Conservation (phyloP, 2,113 vertebrate species). For the Rhabdomys dilectus region DNA sequence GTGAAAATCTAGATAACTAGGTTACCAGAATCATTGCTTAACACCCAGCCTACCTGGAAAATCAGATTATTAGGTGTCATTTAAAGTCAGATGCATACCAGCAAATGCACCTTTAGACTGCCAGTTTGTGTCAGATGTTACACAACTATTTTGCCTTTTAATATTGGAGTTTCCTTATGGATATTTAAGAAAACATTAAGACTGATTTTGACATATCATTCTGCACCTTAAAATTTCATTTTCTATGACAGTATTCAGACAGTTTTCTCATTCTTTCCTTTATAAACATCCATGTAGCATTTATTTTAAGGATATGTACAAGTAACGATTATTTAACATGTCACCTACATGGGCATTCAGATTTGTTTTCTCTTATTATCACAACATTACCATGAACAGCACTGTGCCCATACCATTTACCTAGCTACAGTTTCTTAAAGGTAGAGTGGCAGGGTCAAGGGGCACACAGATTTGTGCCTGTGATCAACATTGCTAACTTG, state of each 20-base stretch:
- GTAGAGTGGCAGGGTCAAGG: neutral
- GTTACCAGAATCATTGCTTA: constrained; percentile 23
- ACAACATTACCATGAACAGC: neutral
- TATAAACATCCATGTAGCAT: neutral
- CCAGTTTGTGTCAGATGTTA: neutral
- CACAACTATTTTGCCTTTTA: neutral
- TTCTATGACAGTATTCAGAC: neutral
- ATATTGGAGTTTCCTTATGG: neutral
- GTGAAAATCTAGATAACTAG: constrained; percentile 1
- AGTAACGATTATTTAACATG: neutral
- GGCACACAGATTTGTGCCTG: neutral
- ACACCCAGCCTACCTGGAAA: neutral
- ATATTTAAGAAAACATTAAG: constrained; percentile 37
- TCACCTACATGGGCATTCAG: neutral
- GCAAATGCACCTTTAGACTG: neutral
- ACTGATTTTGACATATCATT: neutral
- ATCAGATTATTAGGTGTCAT: constrained; percentile 47
- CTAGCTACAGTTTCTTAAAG: constrained; percentile 4
- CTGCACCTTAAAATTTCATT: constrained; percentile 17
- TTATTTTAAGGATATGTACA: neutral
- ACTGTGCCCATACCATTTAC: neutral
- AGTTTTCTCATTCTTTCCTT: neutral
- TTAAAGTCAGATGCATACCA: constrained; percentile 31
- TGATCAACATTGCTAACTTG: neutral
- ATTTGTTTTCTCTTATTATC: constrained; percentile 5